These are phyloP conservation scores for Acromyrmex charruanus DNA, from an alignment of 1,140 invertebrate species.

Conservation along the genomic window DNA sequence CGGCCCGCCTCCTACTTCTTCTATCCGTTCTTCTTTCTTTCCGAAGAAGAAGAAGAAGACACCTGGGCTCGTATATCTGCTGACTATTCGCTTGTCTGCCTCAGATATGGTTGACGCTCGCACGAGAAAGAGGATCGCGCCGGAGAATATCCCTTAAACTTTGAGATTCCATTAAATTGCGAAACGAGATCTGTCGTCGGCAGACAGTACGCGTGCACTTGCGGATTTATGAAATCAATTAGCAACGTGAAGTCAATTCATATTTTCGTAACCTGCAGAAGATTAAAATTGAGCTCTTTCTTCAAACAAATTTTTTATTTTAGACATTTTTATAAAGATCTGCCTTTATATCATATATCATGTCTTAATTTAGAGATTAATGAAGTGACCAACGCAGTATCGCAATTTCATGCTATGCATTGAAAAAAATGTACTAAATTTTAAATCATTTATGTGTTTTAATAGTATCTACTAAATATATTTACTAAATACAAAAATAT, in stretches of 20 bases:
- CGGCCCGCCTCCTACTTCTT: neutral
- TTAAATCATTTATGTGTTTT: no score
- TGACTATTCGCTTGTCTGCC: conserved; percentile 75
- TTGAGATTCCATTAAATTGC: conserved; percentile 76
- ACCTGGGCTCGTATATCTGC: conserved; percentile 74
- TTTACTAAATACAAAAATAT: no score
- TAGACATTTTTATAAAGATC: neutral
- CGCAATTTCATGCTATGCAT: neutral
- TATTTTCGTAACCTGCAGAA: conserved; percentile 8
- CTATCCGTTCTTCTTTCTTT: conserved; percentile 26
- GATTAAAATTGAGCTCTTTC: neutral
- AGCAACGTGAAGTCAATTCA: conserved; percentile 42
- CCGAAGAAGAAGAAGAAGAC: conserved; percentile 24
- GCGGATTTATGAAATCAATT: conserved; percentile 74
- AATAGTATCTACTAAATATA: no score
- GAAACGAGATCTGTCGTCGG: conserved; percentile 70
- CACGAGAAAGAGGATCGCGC: conserved; percentile 31
- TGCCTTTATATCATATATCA: neutral
- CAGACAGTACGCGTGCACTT: conserved; percentile 53
- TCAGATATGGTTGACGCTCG: conserved; percentile 74
- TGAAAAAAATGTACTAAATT: no score
- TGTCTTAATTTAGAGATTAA: neutral
- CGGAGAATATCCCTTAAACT: conserved; percentile 74
- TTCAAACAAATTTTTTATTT: neutral
- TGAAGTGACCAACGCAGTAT: neutral